Conservation (phyloP, 2,113 vertebrate species). For the Perca flavescens region DNA sequence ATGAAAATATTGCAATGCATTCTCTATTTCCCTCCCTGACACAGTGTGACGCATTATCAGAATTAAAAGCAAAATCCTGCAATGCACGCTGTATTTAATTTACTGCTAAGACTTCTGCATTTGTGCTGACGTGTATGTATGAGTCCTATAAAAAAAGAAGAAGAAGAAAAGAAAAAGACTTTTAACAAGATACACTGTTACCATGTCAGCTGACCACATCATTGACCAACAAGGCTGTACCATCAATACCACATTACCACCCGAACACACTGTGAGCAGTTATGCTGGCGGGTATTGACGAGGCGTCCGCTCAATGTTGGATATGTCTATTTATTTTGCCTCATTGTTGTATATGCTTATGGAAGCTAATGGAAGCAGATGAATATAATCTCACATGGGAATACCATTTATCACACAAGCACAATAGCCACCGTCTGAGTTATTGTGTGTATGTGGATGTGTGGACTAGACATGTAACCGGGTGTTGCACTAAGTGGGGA, state of each 20-base stretch:
- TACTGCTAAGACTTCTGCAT: neutral
- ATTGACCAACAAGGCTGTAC: neutral
- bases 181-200: neutral
- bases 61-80: neutral
- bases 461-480: constrained; percentile 24
- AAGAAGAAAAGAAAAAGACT: too few relatives aligned
- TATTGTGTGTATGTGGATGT: neutral
- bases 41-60: neutral
- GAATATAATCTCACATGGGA: constrained; percentile 34
- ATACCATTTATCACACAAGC: constrained; percentile 14
- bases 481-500: constrained; percentile 60
- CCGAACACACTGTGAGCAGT: neutral
- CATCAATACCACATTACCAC: constrained; percentile 35
- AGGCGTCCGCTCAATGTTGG: neutral
- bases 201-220: constrained; percentile 29
- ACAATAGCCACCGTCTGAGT: neutral
- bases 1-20: neutral
- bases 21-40: neutral
- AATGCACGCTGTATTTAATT: neutral
- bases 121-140: neutral
- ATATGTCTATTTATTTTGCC: neutral
- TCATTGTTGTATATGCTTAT: neutral
- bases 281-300: constrained; percentile 13
- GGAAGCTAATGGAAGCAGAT: constrained; percentile 16
- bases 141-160: neutral